Percentiles rank a stretch among this genome's conserved stretches.
phyloP scores from a whole-genome alignment of 2,888 invertebrate genomes.

The Netelia fuscicornis region DNA sequence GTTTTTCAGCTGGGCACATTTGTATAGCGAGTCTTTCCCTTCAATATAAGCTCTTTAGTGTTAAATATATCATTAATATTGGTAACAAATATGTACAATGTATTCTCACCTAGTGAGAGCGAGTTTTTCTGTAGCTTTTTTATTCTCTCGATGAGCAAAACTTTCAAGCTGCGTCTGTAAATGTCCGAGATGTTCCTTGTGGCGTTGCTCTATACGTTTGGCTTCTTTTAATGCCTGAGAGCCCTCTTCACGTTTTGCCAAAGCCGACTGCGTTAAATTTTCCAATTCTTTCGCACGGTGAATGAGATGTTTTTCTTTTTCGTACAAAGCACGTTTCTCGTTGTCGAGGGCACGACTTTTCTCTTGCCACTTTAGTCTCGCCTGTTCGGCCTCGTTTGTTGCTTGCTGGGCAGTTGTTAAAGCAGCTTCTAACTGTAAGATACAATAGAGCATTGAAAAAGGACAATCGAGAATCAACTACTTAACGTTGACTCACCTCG shows the following conservation, averaged over 20 bases:
- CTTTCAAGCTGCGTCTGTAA: constrained; percentile 77
- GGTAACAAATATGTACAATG: constrained; percentile 2
- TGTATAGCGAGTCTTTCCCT: constrained; percentile 76
- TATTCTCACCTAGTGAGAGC: constrained; percentile 76
- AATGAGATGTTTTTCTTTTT: constrained; percentile 78
- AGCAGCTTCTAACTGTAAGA: constrained; percentile 78
- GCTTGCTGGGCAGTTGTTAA: constrained; percentile 80
- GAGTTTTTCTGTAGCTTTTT: constrained; percentile 77
- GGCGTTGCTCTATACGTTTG: constrained; percentile 77
- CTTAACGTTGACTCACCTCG: constrained; percentile 75
- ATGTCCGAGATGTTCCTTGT: constrained; percentile 76
- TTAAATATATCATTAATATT: background rate
- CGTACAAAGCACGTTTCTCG: constrained; percentile 73
- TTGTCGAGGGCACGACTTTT: constrained; percentile 75
- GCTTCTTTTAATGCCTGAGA: constrained; percentile 79
- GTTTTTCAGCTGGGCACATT: constrained; percentile 74
- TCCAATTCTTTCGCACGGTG: constrained; percentile 81
- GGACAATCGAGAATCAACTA: background rate
- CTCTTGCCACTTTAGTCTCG: constrained; percentile 80
- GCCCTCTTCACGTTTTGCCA: constrained; percentile 81
- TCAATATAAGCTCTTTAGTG: constrained; percentile 16
- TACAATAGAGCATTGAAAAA: constrained; percentile 5
- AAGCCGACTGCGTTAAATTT: constrained; percentile 79
- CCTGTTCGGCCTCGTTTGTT: constrained; percentile 74
- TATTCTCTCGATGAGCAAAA: constrained; percentile 79